phyloP scores from a whole-genome alignment of 2,888 invertebrate species.

The Leptinotarsa rubiginosa region DNA sequence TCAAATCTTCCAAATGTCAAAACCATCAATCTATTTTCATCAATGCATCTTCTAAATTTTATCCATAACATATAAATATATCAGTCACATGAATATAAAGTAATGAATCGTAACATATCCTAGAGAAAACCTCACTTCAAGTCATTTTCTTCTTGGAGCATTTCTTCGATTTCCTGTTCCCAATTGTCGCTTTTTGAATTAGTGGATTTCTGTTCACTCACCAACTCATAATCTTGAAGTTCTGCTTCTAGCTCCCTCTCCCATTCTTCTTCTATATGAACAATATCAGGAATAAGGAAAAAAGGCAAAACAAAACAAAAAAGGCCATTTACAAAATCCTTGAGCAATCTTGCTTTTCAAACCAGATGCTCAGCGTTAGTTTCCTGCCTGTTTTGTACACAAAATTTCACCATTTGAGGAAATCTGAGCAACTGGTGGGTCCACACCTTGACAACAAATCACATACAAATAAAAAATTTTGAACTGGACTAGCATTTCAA shows the following conservation, averaged over 20 bases:
- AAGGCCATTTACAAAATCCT: constrained; percentile 46
- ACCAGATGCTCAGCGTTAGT: constrained; percentile 61
- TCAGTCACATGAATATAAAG: constrained; percentile 38
- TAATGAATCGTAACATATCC: constrained; percentile 22
- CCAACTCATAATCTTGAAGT: constrained; percentile 94
- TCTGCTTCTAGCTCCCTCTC: constrained; percentile 96
- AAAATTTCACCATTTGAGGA: constrained; percentile 29
- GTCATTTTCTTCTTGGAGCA: constrained; percentile 63
- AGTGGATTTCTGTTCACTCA: constrained; percentile 71
- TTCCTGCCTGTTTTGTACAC: constrained; percentile 55
- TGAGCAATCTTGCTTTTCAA: constrained; percentile 49
- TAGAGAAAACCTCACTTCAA: constrained; percentile 57
- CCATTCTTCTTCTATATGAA: constrained; percentile 82
- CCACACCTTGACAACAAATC: constrained; percentile 52
- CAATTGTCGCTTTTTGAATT: constrained; percentile 64
- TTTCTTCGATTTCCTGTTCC: constrained; percentile 65
- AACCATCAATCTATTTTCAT: too few relatives aligned
- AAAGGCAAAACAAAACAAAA: constrained; percentile 56
- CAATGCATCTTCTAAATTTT: not conserved
- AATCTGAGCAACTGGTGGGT: constrained; percentile 58
- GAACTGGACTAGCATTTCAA: constrained; percentile 9
- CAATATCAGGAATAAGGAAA: constrained; percentile 31
- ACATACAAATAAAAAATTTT: constrained; percentile 40
- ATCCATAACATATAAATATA: constrained; percentile 28
- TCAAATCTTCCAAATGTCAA: too few relatives aligned